These are phyloP conservation scores for Scomberomorus guttatus DNA, from an alignment of 2,797 vertebrate genomes.

Conservation along the genomic window DNA sequence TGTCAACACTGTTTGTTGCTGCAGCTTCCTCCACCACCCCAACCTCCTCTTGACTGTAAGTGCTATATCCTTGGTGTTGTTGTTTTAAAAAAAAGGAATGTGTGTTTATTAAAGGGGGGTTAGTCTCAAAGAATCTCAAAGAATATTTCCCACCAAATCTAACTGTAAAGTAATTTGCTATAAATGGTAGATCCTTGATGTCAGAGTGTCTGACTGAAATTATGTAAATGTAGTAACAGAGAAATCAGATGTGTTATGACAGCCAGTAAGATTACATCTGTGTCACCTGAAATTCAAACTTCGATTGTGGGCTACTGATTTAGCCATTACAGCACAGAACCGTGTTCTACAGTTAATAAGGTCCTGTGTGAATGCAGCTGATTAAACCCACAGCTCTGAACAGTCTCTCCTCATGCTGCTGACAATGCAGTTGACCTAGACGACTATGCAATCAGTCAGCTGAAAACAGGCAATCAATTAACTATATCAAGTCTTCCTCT, in stretches of 20 bases:
- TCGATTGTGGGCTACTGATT: not conserved
- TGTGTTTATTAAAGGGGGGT: not conserved
- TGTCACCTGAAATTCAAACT: not conserved
- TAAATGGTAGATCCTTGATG: not conserved
- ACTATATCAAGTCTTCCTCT: slow-evolving; percentile 1
- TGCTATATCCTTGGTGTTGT: too few species aligned
- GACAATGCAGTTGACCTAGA: not conserved
- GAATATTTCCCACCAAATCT: too few species aligned
- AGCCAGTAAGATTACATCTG: not conserved
- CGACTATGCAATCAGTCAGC: slow-evolving; percentile 3
- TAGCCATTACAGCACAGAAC: not conserved
- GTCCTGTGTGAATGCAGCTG: not conserved
- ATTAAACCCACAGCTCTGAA: not conserved
- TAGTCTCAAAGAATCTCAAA: not conserved
- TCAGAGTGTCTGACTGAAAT: not conserved
- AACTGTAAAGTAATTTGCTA: not conserved
- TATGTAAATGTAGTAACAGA: not conserved
- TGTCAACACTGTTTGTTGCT: not conserved
- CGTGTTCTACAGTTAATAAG: not conserved
- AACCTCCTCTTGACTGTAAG: too few species aligned
- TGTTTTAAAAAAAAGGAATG: not conserved
- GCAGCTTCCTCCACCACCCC: too few species aligned
- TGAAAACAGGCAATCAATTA: slow-evolving; percentile 25
- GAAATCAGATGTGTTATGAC: too few species aligned
- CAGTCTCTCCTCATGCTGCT: slow-evolving; percentile 5